These are phyloP conservation scores for Psettodes erumei DNA, from an alignment of 2,113 vertebrate species.

Conservation along the genomic window DNA sequence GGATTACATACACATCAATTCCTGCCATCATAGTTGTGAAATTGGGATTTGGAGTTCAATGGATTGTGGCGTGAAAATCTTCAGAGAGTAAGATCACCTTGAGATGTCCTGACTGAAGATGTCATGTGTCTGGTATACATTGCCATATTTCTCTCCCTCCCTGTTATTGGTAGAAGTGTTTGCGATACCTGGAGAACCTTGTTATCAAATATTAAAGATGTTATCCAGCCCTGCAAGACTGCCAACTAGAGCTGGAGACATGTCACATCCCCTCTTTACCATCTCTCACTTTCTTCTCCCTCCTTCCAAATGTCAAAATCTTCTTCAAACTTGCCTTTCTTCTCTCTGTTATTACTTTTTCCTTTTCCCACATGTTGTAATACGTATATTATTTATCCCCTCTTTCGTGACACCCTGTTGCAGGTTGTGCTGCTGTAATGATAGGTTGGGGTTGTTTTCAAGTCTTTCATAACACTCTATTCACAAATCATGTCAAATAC, in stretches of 20 bases:
- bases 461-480: neutral
- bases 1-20: slow-evolving; percentile 23
- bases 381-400: slow-evolving; percentile 1
- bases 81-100: slow-evolving; percentile 70
- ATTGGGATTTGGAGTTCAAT: slow-evolving; percentile 50
- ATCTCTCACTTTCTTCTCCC: slow-evolving; percentile 29
- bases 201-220: slow-evolving; percentile 86
- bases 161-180: slow-evolving; percentile 75
- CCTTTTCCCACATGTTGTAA: slow-evolving; percentile 1
- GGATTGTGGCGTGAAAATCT: slow-evolving; percentile 41
- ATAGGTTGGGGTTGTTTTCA: neutral
- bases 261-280: slow-evolving; percentile 27
- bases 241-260: slow-evolving; percentile 53
- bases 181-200: slow-evolving; percentile 73
- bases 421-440: neutral
- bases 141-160: slow-evolving; percentile 62
- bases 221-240: slow-evolving; percentile 76
- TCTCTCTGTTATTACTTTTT: neutral
- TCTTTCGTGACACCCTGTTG: neutral
- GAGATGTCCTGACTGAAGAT: slow-evolving; percentile 71
- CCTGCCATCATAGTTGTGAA: slow-evolving; percentile 32
- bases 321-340: slow-evolving; percentile 16
- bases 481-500: neutral
- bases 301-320: slow-evolving; percentile 39
- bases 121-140: slow-evolving; percentile 59